phyloP scores from a whole-genome alignment of 2,797 vertebrate species.

The Rhinophrynus dorsalis region DNA sequence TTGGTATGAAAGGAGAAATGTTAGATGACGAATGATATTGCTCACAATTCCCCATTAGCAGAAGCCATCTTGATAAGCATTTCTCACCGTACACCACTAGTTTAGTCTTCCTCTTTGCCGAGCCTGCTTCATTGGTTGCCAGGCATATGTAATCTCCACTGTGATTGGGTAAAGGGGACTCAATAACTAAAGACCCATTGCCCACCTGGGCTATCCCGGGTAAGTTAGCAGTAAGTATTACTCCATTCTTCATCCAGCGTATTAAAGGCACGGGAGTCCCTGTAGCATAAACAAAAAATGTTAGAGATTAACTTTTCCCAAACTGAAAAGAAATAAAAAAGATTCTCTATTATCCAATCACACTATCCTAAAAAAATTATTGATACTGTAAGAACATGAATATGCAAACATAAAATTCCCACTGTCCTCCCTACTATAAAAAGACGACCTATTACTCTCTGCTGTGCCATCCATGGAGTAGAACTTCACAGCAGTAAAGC shows the following conservation, averaged over 20 bases:
- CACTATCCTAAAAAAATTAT: no score
- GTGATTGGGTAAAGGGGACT: conserved; percentile 68
- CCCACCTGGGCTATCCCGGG: conserved; percentile 66
- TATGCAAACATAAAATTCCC: no score
- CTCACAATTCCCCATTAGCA: background rate
- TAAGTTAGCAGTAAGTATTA: conserved; percentile 67
- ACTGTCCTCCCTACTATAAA: no score
- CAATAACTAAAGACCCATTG: conserved; percentile 78
- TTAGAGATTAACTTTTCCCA: background rate
- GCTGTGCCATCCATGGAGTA: no score
- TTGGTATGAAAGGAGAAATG: background rate
- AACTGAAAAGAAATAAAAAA: background rate
- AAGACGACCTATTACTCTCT: no score
- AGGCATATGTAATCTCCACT: conserved; percentile 83
- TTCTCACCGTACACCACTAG: conserved; percentile 78
- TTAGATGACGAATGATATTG: no score
- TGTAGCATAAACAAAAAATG: conserved; percentile 8
- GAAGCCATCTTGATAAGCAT: background rate
- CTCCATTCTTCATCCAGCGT: conserved; percentile 80
- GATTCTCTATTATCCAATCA: no score
- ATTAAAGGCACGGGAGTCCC: conserved; percentile 67
- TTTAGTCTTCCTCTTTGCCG: conserved; percentile 73
- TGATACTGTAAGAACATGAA: no score
- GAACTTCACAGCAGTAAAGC: no score
- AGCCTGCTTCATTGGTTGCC: conserved; percentile 83